Percentiles rank a stretch among this genome's conserved stretches.
phyloP scores from a whole-genome alignment of 1,140 invertebrate species.

The Lordiphosa clarofinis region DNA sequence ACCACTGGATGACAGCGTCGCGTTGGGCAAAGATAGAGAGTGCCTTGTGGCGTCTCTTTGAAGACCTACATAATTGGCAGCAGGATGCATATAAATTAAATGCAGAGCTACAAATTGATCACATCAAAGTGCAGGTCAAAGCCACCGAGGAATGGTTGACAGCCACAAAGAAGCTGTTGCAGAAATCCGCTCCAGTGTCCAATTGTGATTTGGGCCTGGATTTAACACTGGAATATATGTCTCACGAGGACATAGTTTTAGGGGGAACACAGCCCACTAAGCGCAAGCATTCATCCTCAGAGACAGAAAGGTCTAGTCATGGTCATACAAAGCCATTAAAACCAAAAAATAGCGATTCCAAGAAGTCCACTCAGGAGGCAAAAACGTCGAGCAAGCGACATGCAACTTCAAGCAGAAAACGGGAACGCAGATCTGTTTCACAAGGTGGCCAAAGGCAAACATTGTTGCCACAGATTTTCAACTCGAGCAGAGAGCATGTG shows the following conservation, averaged over 20 bases:
- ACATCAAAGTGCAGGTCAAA: slow-evolving; percentile 36
- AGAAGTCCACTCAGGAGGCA: not conserved
- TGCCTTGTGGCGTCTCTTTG: slow-evolving; percentile 25
- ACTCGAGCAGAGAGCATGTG: not conserved
- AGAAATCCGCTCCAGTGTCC: not conserved
- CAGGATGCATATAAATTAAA: slow-evolving; percentile 25
- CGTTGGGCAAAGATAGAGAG: slow-evolving; percentile 42
- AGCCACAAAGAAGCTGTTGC: slow-evolving; percentile 3
- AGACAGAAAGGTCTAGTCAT: not conserved
- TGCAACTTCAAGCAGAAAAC: not conserved
- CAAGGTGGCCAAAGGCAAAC: slow-evolving; percentile 11
- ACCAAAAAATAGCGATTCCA: not conserved
- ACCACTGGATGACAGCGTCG: slow-evolving; percentile 48
- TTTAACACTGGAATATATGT: slow-evolving; percentile 32
- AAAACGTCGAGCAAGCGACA: not conserved
- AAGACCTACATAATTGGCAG: slow-evolving; percentile 5
- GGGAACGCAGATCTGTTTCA: slow-evolving; percentile 45
- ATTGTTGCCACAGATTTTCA: too few species aligned
- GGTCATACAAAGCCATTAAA: not conserved
- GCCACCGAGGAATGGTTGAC: slow-evolving; percentile 7
- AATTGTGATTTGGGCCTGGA: slow-evolving; percentile 22
- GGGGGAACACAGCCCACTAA: slow-evolving; percentile 1
- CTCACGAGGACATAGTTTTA: slow-evolving; percentile 16
- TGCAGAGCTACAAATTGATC: slow-evolving; percentile 31
- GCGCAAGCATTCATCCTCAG: not conserved